Base-by-base conservation (phyloP, 2,797 vertebrate genomes). In the Carapus acus region DNA sequence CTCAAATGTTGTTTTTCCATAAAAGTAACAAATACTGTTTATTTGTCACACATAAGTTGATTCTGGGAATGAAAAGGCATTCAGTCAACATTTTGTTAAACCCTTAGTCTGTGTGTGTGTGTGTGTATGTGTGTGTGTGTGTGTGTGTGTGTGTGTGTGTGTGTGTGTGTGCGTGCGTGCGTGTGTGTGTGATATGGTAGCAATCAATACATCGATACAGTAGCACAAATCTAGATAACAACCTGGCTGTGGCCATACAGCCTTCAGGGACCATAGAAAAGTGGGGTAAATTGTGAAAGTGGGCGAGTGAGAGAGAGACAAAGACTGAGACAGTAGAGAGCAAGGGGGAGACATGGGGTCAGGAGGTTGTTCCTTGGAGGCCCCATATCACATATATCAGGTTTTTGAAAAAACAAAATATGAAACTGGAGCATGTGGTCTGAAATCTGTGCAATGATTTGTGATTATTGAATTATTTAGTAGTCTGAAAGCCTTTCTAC, bases 401-500 rank as follows among this genome's bases (percentile, higher is more conserved):
- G 48, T 80, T 79, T 74, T 71, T 68, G 67, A 62, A 62, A 65
- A 76, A 83, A 72, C 73, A 74, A 74, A 78, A 78, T 73, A 73
- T 76, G 78, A 85, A 82, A 84, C 74, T 66, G 51, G 68, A 80
- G 62, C 67, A 54, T 64, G 49, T 66, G 68, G 53, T 56, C 65
- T 79, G 69, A 77, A 79, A 79, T 79, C 64, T 65, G 60, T 56
- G 39, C 71, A 56, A 71, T 79, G 73, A 80, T 77, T 83, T 80
- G 65, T 74, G 69, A 80, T 62, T 6, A 50, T 65, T 85, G 78
- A 84, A 85, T 85, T 71, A 85, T 85, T 84, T 81, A 84, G 78
- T 75, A 83, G 82, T 81, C 78, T 83, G 82, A 84, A 77, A 84
- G 80, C 76, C 59, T 47, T 13, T 65, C 57, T 65, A 60, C 65